These are phyloP conservation scores for Ivindomyrus marchei DNA, from an alignment of 2,113 vertebrate species.

Conservation along the genomic window DNA sequence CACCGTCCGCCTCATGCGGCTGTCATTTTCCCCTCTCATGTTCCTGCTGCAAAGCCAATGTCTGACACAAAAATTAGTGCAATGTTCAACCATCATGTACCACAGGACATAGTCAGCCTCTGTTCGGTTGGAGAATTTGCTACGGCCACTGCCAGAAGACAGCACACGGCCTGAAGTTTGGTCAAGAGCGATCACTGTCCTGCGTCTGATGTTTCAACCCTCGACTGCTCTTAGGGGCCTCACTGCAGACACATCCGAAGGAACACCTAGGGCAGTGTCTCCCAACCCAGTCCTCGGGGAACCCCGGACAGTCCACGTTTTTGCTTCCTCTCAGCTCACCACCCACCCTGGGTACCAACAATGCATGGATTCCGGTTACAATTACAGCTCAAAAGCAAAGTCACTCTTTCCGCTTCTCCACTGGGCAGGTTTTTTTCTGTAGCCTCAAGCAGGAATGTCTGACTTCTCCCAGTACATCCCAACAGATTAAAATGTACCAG, in stretches of 20 bases:
- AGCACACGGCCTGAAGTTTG: too few relatives aligned
- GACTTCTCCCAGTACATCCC: slow-evolving; percentile 37
- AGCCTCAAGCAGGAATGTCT: slow-evolving; percentile 29
- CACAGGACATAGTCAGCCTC: too few relatives aligned
- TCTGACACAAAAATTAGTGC: background rate
- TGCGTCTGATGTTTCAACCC: too few relatives aligned
- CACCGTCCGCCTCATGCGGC: background rate
- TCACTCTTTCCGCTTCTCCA: slow-evolving; percentile 17
- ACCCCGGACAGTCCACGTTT: too few relatives aligned
- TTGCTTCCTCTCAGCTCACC: too few relatives aligned
- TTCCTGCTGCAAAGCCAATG: background rate
- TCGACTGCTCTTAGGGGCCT: too few relatives aligned
- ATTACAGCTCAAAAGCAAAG: slow-evolving; percentile 26
- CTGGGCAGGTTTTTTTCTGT: slow-evolving; percentile 28
- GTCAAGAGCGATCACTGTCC: too few relatives aligned
- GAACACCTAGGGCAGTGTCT: too few relatives aligned
- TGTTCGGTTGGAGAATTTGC: too few relatives aligned
- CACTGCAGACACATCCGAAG: too few relatives aligned
- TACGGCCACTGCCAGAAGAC: too few relatives aligned
- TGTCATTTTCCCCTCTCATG: background rate
- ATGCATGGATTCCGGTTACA: background rate
- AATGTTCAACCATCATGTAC: background rate
- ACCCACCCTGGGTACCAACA: slow-evolving; percentile 3
- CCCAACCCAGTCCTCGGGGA: too few relatives aligned
- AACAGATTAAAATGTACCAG: slow-evolving; percentile 29